A percentile compares a stretch with the other conserved stretches of the same genome.
Evolutionary conservation across 2,888 invertebrate genomes (phyloP).

Genomic region (Cheilosia variabilis): DNA sequence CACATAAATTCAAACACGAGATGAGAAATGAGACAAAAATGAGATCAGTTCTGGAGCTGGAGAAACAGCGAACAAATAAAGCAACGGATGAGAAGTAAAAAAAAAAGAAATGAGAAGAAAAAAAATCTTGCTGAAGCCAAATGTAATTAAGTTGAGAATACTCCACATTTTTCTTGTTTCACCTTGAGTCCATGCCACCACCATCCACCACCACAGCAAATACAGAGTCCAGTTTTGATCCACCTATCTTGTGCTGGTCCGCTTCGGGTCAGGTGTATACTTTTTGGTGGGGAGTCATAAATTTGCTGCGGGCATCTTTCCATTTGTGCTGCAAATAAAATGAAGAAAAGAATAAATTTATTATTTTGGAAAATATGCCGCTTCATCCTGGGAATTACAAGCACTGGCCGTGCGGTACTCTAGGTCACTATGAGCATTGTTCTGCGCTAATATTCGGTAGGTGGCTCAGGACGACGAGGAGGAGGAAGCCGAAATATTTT

Average conservation of each 20-base stretch:
- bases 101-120: constrained; percentile 1
- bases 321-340: constrained; percentile 70
- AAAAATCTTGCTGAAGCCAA: constrained; percentile 42
- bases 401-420: constrained; percentile 40
- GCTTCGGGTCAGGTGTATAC: constrained; percentile 54
- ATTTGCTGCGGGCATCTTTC: constrained; percentile 60
- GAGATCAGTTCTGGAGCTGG: constrained; percentile 32
- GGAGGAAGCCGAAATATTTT: constrained; percentile 38
- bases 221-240: constrained; percentile 64
- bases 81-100: constrained; percentile 1
- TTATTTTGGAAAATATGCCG: constrained; percentile 74
- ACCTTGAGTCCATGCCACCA: constrained; percentile 51
- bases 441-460: constrained; percentile 28
- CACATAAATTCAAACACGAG: constrained; percentile 62
- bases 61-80: constrained; percentile 4
- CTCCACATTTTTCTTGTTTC: constrained; percentile 52
- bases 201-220: constrained; percentile 14
- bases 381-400: constrained; percentile 65
- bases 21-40: constrained; percentile 66
- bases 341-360: constrained; percentile 69
- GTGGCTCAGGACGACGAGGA: background rate
- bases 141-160: constrained; percentile 73
- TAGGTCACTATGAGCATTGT: constrained; percentile 55
- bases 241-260: constrained; percentile 32
- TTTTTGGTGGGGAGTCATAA: constrained; percentile 61